Conservation (phyloP, 2,888 invertebrate species). For the Acanthococcus lagerstroemiae region DNA sequence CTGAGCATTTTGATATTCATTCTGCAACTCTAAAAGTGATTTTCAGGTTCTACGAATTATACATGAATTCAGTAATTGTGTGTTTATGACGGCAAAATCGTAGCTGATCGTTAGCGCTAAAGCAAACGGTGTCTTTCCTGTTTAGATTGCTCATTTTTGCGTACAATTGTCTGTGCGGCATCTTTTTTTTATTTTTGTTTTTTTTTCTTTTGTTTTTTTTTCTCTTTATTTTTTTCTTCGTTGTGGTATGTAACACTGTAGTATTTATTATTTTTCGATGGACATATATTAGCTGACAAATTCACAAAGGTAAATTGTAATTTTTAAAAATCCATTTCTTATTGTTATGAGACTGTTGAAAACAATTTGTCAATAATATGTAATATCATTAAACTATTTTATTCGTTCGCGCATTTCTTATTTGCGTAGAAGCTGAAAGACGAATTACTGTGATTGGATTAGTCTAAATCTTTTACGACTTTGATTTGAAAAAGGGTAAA, state of each 20-base stretch:
- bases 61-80: neutral
- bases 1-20: too few species aligned
- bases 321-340: neutral
- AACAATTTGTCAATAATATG: neutral
- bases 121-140: neutral
- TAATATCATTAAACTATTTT: neutral
- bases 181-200: neutral
- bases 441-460: too few species aligned
- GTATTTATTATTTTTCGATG: neutral
- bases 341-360: constrained; percentile 1
- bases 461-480: too few species aligned
- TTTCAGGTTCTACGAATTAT: too few species aligned
- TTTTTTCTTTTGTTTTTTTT: neutral
- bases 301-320: neutral
- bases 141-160: neutral
- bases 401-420: neutral
- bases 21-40: too few species aligned
- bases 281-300: neutral
- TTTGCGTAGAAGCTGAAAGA: too few species aligned
- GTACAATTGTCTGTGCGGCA: neutral
- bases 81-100: too few species aligned
- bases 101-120: too few species aligned
- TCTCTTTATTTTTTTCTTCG: neutral
- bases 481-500: too few species aligned
- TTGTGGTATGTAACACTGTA: neutral